Conservation (phyloP, 2,113 vertebrate species). For the Dendrocopos noguchii region DNA sequence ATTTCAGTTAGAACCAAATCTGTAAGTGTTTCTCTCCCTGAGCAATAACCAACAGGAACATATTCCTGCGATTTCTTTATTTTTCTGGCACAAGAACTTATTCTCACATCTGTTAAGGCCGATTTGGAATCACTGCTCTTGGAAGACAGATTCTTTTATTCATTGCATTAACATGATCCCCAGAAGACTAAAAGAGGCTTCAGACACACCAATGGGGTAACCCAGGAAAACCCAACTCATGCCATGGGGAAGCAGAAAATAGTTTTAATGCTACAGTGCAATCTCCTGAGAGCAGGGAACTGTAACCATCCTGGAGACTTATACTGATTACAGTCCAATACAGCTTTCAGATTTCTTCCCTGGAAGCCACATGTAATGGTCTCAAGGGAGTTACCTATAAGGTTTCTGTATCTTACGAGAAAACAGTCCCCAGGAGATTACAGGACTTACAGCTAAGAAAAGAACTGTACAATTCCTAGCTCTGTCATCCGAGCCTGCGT, state of each 20-base stretch:
- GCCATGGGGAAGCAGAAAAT: not conserved
- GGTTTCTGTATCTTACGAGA: not conserved
- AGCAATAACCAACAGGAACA: constrained; percentile 53
- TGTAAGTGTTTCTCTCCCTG: not conserved
- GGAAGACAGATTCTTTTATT: constrained; percentile 23
- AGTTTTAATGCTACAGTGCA: not conserved
- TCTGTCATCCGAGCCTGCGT: not conserved
- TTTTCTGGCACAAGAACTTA: constrained; percentile 45
- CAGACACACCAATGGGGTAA: not conserved
- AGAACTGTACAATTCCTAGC: not conserved
- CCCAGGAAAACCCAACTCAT: not conserved
- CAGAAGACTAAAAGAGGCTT: not conserved
- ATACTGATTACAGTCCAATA: not conserved
- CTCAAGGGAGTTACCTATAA: not conserved
- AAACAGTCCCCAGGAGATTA: not conserved
- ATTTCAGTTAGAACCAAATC: not conserved
- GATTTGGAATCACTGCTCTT: constrained; percentile 27
- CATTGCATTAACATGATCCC: not conserved
- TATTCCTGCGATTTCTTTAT: constrained; percentile 44
- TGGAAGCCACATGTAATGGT: not conserved
- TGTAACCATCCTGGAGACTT: not conserved
- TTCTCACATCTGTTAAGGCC: constrained; percentile 43
- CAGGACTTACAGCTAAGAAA: not conserved
- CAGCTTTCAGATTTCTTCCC: constrained; percentile 12
- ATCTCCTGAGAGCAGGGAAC: not conserved